phyloP scores from a whole-genome alignment of 2,888 invertebrate species.

The Cinara cedri region DNA sequence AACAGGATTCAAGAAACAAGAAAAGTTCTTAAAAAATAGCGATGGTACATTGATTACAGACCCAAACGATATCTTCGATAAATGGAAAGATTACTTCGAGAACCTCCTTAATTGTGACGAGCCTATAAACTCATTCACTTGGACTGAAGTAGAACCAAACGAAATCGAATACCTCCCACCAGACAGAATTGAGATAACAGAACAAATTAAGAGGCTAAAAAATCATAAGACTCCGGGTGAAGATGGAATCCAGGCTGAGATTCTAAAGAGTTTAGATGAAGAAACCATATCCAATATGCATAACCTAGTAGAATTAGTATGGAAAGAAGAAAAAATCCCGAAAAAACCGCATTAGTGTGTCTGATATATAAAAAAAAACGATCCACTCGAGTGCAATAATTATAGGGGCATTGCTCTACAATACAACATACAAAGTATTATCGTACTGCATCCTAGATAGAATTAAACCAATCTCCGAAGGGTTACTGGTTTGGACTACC shows the following conservation, averaged over 20 bases:
- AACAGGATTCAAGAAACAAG: too few relatives aligned
- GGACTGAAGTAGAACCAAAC: too few relatives aligned
- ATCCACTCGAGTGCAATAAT: conserved; percentile 50
- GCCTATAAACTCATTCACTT: conserved; percentile 23
- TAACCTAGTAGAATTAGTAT: conserved; percentile 18
- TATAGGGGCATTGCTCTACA: conserved; percentile 49
- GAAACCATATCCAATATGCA: not conserved
- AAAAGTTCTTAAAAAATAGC: too few relatives aligned
- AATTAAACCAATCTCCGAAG: conserved; percentile 30
- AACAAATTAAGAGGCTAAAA: conserved; percentile 42
- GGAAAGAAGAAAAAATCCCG: conserved; percentile 47
- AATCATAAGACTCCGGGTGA: conserved; percentile 41
- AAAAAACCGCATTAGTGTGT: not conserved
- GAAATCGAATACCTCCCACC: conserved; percentile 33
- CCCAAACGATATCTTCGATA: conserved; percentile 29
- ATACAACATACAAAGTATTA: too few relatives aligned
- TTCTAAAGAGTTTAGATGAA: conserved; percentile 45
- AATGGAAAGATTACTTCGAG: conserved; percentile 42
- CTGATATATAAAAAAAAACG: conserved; percentile 39
- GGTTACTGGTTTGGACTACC: conserved; percentile 24
- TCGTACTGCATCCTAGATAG: conserved; percentile 26
- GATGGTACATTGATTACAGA: conserved; percentile 37
- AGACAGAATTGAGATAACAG: too few relatives aligned
- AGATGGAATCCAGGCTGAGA: conserved; percentile 44
- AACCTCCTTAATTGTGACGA: conserved; percentile 41